A percentile compares a stretch with the other conserved stretches of the same genome.
These are phyloP conservation scores for Irena cyanogastra DNA, from an alignment of 2,113 vertebrate species.

Conservation along the genomic window DNA sequence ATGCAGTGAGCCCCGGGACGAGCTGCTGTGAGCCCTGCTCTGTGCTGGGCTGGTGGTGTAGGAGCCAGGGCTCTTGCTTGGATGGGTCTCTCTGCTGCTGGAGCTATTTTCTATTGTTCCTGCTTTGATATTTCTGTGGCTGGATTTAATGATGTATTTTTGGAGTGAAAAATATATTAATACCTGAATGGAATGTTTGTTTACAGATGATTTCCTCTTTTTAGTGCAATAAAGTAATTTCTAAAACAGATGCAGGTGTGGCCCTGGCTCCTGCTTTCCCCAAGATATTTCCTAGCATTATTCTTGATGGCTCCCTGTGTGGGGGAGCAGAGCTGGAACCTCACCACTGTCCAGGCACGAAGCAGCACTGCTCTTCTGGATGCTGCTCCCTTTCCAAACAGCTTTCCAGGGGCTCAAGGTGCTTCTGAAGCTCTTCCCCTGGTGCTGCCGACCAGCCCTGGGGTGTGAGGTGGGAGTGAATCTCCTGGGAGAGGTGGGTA, in stretches of 20 bases:
- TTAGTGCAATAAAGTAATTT: slow-evolving; percentile 74
- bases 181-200: slow-evolving; percentile 61
- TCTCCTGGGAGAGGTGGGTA: background rate
- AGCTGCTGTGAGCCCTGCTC: background rate
- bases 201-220: slow-evolving; percentile 62
- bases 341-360: background rate
- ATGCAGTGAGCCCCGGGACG: background rate
- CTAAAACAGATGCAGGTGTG: background rate
- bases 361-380: too few relatives aligned
- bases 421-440: background rate
- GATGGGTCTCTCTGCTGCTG: background rate
- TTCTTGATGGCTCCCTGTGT: background rate
- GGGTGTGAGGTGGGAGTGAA: background rate
- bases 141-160: slow-evolving; percentile 44
- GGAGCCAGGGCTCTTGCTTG: background rate
- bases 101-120: slow-evolving; percentile 37
- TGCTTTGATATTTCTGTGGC: slow-evolving; percentile 53
- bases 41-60: background rate
- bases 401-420: background rate
- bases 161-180: slow-evolving; percentile 29
- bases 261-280: background rate
- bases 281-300: fast-evolving
- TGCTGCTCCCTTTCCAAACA: background rate
- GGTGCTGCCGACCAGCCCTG: fast-evolving
- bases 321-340: background rate